phyloP scores from a whole-genome alignment of 2,797 vertebrate species.

The Urocyon cinereoargenteus region DNA sequence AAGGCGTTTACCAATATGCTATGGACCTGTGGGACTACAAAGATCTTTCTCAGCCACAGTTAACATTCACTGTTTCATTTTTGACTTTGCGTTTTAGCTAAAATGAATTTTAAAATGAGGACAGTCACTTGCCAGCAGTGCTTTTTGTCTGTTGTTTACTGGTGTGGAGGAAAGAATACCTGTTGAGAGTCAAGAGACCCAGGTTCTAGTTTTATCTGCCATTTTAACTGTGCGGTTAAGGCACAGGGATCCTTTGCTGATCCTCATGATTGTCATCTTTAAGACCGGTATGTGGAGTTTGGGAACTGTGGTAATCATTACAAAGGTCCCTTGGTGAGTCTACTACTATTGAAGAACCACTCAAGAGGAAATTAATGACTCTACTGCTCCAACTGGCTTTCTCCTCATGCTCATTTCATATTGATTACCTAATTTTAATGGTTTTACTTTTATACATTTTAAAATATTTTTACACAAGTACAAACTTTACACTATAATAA shows the following conservation, averaged over 20 bases:
- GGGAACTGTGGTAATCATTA: background rate
- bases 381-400: background rate
- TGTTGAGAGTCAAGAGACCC: background rate
- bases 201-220: background rate
- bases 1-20: background rate
- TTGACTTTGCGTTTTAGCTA: constrained; percentile 18
- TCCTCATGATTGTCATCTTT: background rate
- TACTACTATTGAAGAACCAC: background rate
- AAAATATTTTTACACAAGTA: constrained; percentile 39
- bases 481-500: background rate
- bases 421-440: background rate
- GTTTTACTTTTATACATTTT: constrained; percentile 34
- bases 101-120: constrained; percentile 33
- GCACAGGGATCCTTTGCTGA: background rate
- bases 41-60: background rate
- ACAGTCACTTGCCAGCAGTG: background rate
- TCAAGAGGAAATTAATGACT: background rate
- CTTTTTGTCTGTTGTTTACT: background rate
- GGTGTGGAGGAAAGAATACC: background rate
- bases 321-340: background rate
- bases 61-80: background rate
- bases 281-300: background rate
- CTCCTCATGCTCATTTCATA: background rate
- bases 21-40: background rate
- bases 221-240: background rate